Evolutionary conservation across 2,797 vertebrate species (phyloP).

Genomic region (Smutsia gigantea): DNA sequence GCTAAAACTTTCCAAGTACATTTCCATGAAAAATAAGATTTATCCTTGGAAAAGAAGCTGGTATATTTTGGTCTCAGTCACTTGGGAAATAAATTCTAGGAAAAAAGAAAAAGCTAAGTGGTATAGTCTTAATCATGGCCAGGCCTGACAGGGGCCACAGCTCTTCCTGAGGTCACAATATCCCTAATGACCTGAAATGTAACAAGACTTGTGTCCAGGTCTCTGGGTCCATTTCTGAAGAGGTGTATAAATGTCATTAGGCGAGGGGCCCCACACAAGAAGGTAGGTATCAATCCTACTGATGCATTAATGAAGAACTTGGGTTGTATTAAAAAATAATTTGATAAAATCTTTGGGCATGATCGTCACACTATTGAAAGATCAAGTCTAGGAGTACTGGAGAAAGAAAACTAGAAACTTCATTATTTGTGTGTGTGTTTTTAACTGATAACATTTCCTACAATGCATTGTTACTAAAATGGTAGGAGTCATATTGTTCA

Average conservation of each 20-base stretch:
- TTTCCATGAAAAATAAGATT: constrained; percentile 56
- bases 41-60: neutral
- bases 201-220: neutral
- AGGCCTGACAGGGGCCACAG: neutral
- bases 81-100: constrained; percentile 8
- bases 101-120: neutral
- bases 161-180: neutral
- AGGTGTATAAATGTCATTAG: neutral
- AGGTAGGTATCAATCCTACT: neutral
- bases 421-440: neutral
- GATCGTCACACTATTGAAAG: neutral
- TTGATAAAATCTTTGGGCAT: neutral
- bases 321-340: neutral
- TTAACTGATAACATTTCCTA: neutral
- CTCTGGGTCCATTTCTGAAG: neutral
- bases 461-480: constrained; percentile 9
- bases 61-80: constrained; percentile 3
- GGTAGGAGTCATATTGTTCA: neutral
- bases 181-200: neutral
- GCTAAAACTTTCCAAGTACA: constrained; percentile 69
- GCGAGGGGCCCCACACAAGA: neutral
- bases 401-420: neutral
- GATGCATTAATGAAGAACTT: neutral
- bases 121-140: neutral
- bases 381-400: neutral